These are phyloP conservation scores for Melanostigma gelatinosum DNA, from an alignment of 2,113 vertebrate genomes.

Conservation along the genomic window DNA sequence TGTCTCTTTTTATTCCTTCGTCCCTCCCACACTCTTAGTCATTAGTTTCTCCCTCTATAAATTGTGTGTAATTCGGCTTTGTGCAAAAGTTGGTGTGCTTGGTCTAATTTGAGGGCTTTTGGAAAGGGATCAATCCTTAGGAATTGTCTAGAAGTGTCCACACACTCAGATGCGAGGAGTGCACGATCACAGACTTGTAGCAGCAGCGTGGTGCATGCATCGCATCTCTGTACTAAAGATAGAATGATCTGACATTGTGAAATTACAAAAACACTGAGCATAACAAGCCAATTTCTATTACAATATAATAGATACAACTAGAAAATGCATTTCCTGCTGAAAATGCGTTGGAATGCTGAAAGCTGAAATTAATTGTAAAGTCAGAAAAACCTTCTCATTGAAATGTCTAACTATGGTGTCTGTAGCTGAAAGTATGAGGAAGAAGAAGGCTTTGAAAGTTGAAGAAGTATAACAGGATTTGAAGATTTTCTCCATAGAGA, in stretches of 20 bases:
- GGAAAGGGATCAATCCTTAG: constrained; percentile 46
- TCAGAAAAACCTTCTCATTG: too few relatives aligned
- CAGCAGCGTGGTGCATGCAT: not conserved
- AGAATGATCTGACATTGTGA: not conserved
- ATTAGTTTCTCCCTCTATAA: constrained; percentile 27
- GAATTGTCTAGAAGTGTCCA: constrained; percentile 1
- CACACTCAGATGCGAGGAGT: not conserved
- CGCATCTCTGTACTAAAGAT: not conserved
- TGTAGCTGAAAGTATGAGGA: too few relatives aligned
- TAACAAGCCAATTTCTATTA: not conserved
- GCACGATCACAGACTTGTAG: not conserved
- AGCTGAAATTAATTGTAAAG: too few relatives aligned
- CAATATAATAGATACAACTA: not conserved
- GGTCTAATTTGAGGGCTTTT: constrained; percentile 54
- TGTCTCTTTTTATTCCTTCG: constrained; percentile 42
- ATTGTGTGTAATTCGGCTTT: constrained; percentile 51
- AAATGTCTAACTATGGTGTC: too few relatives aligned
- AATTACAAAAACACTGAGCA: not conserved
- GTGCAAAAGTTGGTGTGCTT: constrained; percentile 27
- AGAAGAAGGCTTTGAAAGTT: too few relatives aligned
- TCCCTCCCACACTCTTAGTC: constrained; percentile 14
- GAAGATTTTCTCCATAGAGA: too few relatives aligned
- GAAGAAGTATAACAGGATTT: too few relatives aligned
- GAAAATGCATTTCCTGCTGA: too few relatives aligned
- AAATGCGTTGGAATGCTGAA: too few relatives aligned